Percentiles rank a stretch among this genome's conserved stretches.
These are phyloP conservation scores for Pammene fasciana DNA, from an alignment of 2,888 invertebrate species.

Conservation along the genomic window DNA sequence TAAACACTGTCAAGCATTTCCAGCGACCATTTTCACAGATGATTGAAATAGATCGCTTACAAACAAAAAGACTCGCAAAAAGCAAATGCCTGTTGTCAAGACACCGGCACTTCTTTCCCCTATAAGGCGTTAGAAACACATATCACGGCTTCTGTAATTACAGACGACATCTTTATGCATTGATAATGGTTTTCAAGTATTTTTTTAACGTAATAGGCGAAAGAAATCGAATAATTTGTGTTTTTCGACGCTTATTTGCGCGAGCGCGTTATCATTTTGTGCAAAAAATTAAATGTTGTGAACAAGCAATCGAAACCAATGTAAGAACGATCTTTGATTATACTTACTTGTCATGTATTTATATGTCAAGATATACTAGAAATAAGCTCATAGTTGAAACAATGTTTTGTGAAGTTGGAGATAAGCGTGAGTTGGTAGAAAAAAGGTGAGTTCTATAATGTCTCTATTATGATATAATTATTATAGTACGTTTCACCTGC, in stretches of 20 bases:
- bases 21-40: constrained; percentile 12
- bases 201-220: constrained; percentile 1
- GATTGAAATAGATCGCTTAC: constrained; percentile 23
- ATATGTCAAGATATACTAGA: background rate
- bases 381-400: no score
- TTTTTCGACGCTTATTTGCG: constrained; percentile 8
- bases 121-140: constrained; percentile 28
- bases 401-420: background rate
- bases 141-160: constrained; percentile 1
- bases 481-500: background rate
- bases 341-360: background rate
- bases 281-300: background rate
- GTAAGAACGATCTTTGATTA: background rate
- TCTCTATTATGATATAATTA: constrained; percentile 9
- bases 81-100: constrained; percentile 14
- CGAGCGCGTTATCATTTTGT: background rate
- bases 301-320: background rate
- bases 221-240: constrained; percentile 8
- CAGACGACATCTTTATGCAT: background rate
- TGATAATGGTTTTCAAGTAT: constrained; percentile 9
- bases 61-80: constrained; percentile 12
- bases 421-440: background rate
- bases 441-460: constrained; percentile 1
- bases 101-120: constrained; percentile 19
- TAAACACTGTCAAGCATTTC: constrained; percentile 2